Base-by-base conservation (phyloP, 2,888 invertebrate species). In the Saturnia japonica region DNA sequence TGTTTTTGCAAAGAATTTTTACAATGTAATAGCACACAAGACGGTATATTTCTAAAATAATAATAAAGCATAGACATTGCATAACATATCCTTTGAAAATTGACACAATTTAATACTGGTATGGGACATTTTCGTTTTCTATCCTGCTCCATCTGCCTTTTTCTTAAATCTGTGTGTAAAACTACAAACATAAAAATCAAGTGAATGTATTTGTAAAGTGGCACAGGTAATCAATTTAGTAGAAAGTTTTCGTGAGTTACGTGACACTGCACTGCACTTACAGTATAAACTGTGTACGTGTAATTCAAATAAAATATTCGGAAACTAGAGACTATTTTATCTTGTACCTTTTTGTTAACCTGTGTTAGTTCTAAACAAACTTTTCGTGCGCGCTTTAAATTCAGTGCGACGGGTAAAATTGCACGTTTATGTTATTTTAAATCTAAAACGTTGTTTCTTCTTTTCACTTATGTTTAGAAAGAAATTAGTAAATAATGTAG, bases 361-460 rank as follows among this genome's bases (percentile, higher is more conserved):
- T 78, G 81, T 80, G 82, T 83, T 87, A 86, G 87, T 88, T 89
- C 86, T 86, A 86, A 87, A 88, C 88, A 87, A 90, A 90, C 86
- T 89, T 87, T 76, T 76, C 77, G 80, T 81, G 82, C 82, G 80
- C 84, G 84, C 83, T 87, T 85, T 81, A 87, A 90, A 88, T 88
- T 85, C 83, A 75, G 80, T 82, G 74, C 86, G 86, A 78, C 76
- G 77, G 76, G 75, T 75, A 73, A 82, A 87, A 84, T 86, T 86
- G 82, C 80, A 85, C 85, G 85, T 86, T 82, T 83, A 85, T 85
- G 84, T 83, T 78, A 77, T 82, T 81, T 79, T 77, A 77, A 81
- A 80, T 81, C 82, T 82, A 83, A 81, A 78, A 76, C 66, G 72
- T 22, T n/a, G 54, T n/a, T n/a, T 4, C 22, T 22, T 12, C n/a